Evolutionary conservation across 1,140 invertebrate species (phyloP), one percentile per base, ranked within the genome.

Genomic region (Solenopsis fugax): DNA sequence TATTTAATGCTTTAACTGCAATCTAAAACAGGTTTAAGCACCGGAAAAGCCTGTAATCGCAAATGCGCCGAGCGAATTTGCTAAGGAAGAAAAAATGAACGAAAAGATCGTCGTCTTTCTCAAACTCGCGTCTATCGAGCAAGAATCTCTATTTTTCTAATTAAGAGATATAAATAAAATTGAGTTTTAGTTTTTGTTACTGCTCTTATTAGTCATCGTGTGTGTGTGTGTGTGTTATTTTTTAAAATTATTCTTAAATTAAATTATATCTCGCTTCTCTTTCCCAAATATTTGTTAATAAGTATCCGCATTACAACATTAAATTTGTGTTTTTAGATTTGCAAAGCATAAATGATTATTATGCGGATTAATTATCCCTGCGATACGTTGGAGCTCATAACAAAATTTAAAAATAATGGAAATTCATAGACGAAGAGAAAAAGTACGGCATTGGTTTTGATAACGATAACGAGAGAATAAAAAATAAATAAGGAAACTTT

Each of bases 1-100:
- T 48, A 45, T 72, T 77, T 62, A 82, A 87, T 77, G 72, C 69
- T 69, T 89, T 50, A 80, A 88, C 81, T 77, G 64, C 58, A 21
- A 58, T 10, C 56, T 16, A 69, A 86, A 89, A 89, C 88, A 72
- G 84, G 85, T 87, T 90, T 82, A 82, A 45, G 24, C 16, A 13
- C 50, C 21, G 34, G 48, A 82, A 45, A 71, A 10, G 1, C 45
- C n/a, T 10, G 54, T 2, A 1, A 21, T 21, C 24, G 41, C 21
- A 41, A 9, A 24, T 58, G 5, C 12, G 34, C 16, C 16, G 7
- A 41, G 21, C 48, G 76, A 72, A 52, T 86, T 80, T 52, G 72
- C 72, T 41, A 64, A 52, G 76, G 58, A 24, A 75, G 73, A 77
- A 21, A 62, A 21, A 9, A 73, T 78, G 18, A 56, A 21, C 72